Base-by-base conservation (phyloP, 2,113 vertebrate genomes). In the Trogon surrucura region DNA sequence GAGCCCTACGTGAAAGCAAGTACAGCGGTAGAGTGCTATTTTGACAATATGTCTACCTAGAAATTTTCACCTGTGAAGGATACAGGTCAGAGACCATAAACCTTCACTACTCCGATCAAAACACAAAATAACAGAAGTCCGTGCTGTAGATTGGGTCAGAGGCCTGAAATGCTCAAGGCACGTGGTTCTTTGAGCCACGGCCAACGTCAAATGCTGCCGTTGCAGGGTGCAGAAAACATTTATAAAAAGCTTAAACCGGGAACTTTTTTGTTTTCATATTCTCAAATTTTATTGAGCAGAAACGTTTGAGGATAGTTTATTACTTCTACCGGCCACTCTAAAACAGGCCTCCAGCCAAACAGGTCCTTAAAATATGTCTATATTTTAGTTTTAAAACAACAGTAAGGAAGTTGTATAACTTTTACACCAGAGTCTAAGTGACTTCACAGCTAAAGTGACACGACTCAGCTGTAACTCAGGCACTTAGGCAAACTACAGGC, bases 351-450 rank as follows among this genome's bases (percentile, higher is more conserved):
- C 41, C 69, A 92, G 93, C 94, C 96, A 97, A 94, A 56, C 3
- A 65, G 77, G 87, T 91, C 93, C 92, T 91, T 93, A 93, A 96
- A 97, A 95, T 84, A 89, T 57, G 94, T 70, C 86, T 95, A 34
- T 94, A 95, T 95, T 93, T 95, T 87, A 38, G 51, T 89, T 96
- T 95, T 95, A 96, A 92, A 95, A 92, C 83, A 96, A 73, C 85
- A 56, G 62, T 88, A 80, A 93, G 95, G 94, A 97, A 97, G 94
- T 80, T 86, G 77, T 96, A 96, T 95, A 96, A 97, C 41, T 96
- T 96, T 89, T 92, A 92, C 86, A 41, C 51, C 21, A 21, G 32
- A 60, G 34, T 32, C 77, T 87, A 56, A 93, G 80, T 27, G 77
- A 93, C 95, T 93, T 56, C 23, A 86, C 91, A 91, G 80, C 83